Conservation (phyloP, 1,140 invertebrate genomes). For the Branchinecta lindahli region DNA sequence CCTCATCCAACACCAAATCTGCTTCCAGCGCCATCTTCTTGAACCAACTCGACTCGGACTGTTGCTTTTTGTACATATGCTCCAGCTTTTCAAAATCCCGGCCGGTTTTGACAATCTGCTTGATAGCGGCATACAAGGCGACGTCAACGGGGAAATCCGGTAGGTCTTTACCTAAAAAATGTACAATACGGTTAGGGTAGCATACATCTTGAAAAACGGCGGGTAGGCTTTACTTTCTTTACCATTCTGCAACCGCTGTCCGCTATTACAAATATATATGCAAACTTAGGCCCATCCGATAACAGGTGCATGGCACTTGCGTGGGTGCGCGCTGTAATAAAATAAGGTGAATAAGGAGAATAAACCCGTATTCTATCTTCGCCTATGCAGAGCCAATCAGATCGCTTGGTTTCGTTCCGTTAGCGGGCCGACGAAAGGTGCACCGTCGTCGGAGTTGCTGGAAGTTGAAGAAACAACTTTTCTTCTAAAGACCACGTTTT, state of each 20-base stretch:
- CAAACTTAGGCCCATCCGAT: too few relatives aligned
- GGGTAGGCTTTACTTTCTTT: neutral
- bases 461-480: too few relatives aligned
- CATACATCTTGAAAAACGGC: neutral
- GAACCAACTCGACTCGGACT: constrained; percentile 60
- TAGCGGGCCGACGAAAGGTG: neutral
- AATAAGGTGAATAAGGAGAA: constrained; percentile 6
- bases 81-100: constrained; percentile 58
- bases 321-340: neutral
- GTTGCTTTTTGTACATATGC: constrained; percentile 46
- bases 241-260: neutral
- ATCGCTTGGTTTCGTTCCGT: neutral
- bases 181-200: constrained; percentile 18
- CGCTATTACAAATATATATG: neutral
- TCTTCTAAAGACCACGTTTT: too few relatives aligned
- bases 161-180: constrained; percentile 52
- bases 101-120: constrained; percentile 55
- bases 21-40: constrained; percentile 64
- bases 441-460: neutral
- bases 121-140: constrained; percentile 45
- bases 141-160: constrained; percentile 62
- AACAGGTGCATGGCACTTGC: too few relatives aligned
- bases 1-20: constrained; percentile 69
- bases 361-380: neutral
- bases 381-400: neutral